phyloP scores from a whole-genome alignment of 2,113 vertebrate species.

The Athene cunicularia region DNA sequence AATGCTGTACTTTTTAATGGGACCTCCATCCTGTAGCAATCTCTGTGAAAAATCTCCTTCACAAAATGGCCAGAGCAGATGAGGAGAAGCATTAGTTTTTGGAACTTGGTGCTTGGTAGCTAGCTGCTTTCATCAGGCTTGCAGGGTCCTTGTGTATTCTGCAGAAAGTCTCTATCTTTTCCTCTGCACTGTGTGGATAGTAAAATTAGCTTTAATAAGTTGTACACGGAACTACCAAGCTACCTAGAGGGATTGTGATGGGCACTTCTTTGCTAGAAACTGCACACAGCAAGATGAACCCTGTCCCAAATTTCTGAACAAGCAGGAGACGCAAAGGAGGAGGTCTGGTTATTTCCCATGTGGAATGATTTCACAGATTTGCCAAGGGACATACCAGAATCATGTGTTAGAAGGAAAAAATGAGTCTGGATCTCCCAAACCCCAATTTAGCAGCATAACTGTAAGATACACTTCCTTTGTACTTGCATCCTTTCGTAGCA shows the following conservation, averaged over 20 bases:
- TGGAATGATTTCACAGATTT: not conserved
- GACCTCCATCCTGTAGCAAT: not conserved
- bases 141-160: not conserved
- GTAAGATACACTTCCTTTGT: not conserved
- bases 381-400: not conserved
- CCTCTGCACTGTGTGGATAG: not conserved
- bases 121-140: not conserved
- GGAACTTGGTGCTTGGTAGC: not conserved
- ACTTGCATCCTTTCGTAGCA: not conserved
- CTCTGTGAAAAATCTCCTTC: not conserved
- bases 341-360: not conserved
- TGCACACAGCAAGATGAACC: not conserved
- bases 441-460: not conserved
- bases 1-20: not conserved
- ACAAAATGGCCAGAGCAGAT: not conserved
- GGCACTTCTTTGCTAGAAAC: not conserved
- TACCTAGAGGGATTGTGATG: not conserved
- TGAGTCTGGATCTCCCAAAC: not conserved
- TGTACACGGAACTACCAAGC: not conserved
- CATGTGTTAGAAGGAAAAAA: not conserved
- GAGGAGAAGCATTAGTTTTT: not conserved
- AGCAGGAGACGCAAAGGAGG: not conserved
- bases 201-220: not conserved
- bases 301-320: not conserved
- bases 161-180: not conserved